Evolutionary conservation across 2,888 invertebrate species (phyloP).

Genomic region (Sepiola atlantica): DNA sequence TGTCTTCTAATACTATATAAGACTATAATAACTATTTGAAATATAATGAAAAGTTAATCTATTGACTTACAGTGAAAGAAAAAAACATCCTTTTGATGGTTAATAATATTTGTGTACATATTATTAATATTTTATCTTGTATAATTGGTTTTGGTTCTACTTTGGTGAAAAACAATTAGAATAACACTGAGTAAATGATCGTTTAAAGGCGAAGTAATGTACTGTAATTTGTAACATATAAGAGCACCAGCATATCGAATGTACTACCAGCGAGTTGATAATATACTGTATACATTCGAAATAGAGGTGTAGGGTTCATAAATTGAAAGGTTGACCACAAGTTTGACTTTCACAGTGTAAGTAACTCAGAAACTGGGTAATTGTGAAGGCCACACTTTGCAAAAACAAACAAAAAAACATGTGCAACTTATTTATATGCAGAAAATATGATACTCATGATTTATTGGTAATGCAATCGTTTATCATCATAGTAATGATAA

Average conservation of each 20-base stretch:
- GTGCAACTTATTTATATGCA: background rate
- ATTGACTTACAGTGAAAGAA: background rate
- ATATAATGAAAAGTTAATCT: background rate
- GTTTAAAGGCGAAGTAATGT: background rate
- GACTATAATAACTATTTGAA: background rate
- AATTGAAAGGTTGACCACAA: background rate
- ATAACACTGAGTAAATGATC: background rate
- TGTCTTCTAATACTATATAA: background rate
- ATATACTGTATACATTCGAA: background rate
- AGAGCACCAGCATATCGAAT: background rate
- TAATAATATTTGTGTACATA: background rate
- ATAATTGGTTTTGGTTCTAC: background rate
- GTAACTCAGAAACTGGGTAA: too few species aligned
- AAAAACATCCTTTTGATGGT: background rate
- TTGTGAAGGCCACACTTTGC: too few species aligned
- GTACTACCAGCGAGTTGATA: background rate
- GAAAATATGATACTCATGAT: background rate
- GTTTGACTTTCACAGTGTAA: too few species aligned
- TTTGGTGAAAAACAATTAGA: background rate
- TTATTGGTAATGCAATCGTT: background rate
- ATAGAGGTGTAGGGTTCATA: background rate
- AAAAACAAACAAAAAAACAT: too few species aligned
- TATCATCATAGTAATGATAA: background rate
- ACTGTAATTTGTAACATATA: background rate
- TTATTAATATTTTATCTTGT: background rate